These are phyloP conservation scores for Calcarius lapponicus DNA, from an alignment of 2,797 vertebrate species.

Conservation along the genomic window DNA sequence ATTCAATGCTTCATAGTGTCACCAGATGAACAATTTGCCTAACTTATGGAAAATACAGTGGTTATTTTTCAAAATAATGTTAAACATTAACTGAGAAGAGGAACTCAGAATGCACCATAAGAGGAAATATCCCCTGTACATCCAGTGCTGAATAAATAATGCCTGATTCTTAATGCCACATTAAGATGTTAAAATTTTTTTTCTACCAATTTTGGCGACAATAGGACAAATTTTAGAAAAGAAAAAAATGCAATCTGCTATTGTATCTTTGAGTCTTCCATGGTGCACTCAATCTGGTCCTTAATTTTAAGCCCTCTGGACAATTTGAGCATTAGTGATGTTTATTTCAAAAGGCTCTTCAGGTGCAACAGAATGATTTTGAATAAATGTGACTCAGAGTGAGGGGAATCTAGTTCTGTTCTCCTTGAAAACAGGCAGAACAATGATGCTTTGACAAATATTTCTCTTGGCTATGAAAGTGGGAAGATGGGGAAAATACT, in stretches of 20 bases:
- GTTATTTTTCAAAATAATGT: not conserved
- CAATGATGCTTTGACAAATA: not conserved
- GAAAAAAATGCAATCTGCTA: not conserved
- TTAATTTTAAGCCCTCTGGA: not conserved
- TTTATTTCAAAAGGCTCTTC: conserved; percentile 23
- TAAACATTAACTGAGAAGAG: not conserved
- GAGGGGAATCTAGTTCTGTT: not conserved
- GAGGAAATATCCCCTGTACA: not conserved
- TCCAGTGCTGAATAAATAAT: not conserved
- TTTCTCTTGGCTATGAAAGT: conserved; percentile 9
- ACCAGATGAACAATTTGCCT: not conserved
- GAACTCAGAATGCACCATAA: not conserved
- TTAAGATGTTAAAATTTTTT: not conserved
- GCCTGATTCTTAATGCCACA: not conserved
- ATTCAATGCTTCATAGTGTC: not conserved
- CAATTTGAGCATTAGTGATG: not conserved
- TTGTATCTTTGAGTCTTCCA: not conserved
- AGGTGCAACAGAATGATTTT: conserved; percentile 30
- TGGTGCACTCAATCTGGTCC: not conserved
- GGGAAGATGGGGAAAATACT: not conserved
- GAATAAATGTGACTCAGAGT: conserved; percentile 2
- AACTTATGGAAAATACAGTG: not conserved
- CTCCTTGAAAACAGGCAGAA: not conserved
- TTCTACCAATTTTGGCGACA: not conserved
- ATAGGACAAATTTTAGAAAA: not conserved